phyloP scores from a whole-genome alignment of 2,113 vertebrate species.

The Nycticorax nycticorax region DNA sequence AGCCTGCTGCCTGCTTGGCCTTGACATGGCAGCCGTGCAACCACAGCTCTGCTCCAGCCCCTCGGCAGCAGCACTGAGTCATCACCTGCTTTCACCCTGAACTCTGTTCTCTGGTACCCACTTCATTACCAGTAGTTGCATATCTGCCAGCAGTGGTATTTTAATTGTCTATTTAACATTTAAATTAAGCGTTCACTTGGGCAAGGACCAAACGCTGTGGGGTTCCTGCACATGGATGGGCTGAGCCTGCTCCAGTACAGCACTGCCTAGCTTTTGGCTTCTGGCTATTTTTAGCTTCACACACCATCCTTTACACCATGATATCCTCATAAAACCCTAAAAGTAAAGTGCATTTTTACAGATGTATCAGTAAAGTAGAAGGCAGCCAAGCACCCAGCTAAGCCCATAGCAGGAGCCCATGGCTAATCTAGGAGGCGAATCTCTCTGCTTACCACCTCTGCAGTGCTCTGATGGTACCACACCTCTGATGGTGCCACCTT shows the following conservation, averaged over 20 bases:
- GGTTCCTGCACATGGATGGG: rapidly evolving
- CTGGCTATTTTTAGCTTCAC: background rate
- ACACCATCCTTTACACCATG: background rate
- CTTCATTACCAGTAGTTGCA: background rate
- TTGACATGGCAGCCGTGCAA: background rate
- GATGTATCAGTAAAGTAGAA: background rate
- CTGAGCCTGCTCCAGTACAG: background rate
- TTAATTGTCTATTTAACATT: background rate
- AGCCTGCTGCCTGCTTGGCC: background rate
- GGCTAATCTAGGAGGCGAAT: background rate
- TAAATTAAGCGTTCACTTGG: background rate
- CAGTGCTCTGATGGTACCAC: rapidly evolving
- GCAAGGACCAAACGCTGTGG: background rate
- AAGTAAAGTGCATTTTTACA: rapidly evolving
- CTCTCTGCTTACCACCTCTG: background rate
- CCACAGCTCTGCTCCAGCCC: background rate
- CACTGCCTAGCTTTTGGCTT: background rate
- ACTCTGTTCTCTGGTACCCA: background rate
- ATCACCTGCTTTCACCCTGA: background rate
- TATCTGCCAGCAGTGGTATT: background rate
- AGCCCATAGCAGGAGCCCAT: background rate
- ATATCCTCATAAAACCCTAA: background rate
- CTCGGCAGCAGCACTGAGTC: background rate
- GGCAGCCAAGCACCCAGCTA: background rate
- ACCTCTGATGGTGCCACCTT: background rate